Conservation (phyloP, 2,113 vertebrate species). For the Smithornis capensis region DNA sequence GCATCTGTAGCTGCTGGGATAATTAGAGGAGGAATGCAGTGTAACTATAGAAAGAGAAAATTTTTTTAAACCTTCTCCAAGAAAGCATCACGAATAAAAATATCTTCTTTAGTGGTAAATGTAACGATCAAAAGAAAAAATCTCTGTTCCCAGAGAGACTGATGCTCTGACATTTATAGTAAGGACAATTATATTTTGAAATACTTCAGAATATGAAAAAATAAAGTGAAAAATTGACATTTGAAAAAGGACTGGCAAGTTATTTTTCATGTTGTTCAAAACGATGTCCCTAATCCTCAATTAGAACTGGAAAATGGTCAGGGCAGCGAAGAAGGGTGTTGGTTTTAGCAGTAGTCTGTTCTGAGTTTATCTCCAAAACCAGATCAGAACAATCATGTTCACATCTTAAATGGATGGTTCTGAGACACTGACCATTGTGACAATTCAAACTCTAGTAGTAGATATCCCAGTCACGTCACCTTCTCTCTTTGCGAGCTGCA, state of each 20-base stretch:
- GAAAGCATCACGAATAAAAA: not conserved
- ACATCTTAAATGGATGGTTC: not conserved
- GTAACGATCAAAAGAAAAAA: conserved; percentile 29
- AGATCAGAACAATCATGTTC: not conserved
- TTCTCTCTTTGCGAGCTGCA: not conserved
- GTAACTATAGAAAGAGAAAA: not conserved
- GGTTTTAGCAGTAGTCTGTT: not conserved
- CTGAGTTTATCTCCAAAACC: not conserved
- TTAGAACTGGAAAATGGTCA: not conserved
- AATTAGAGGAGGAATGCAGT: not conserved
- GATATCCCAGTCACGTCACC: not conserved
- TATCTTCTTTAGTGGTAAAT: not conserved
- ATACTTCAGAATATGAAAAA: not conserved
- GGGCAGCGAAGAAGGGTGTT: not conserved
- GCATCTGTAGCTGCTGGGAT: not conserved
- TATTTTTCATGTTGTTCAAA: not conserved
- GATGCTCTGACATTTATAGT: not conserved
- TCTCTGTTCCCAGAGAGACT: not conserved
- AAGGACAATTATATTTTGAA: not conserved
- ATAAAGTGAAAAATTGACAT: not conserved
- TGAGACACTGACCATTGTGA: not conserved
- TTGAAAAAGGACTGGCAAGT: not conserved
- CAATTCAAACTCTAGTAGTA: not conserved
- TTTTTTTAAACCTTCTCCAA: not conserved
- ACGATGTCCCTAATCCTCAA: not conserved